These are phyloP conservation scores for Pachycephus smyrnensis DNA, from an alignment of 2,888 invertebrate species.

Conservation along the genomic window DNA sequence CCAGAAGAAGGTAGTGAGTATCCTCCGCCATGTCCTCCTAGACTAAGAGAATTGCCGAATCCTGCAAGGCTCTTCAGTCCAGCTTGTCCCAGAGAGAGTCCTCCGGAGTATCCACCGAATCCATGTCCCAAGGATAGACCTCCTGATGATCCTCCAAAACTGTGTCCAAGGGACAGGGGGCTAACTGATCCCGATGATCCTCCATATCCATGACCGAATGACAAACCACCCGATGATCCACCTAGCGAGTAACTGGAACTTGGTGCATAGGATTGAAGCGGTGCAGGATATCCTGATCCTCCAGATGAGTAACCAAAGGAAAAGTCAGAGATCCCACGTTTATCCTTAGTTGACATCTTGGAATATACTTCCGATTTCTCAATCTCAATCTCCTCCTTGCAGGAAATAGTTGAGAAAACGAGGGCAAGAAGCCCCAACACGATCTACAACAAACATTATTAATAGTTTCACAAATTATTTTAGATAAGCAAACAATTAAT, in stretches of 20 bases:
- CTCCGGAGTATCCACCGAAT: slow-evolving; percentile 23
- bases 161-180: slow-evolving; percentile 1
- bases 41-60: slow-evolving; percentile 24
- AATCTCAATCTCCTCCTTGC: slow-evolving; percentile 29
- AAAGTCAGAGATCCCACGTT: slow-evolving; percentile 56
- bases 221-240: slow-evolving; percentile 33
- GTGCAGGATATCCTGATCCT: slow-evolving; percentile 31
- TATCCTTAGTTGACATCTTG: slow-evolving; percentile 45
- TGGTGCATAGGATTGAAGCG: slow-evolving; percentile 25
- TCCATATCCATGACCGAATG: slow-evolving; percentile 30
- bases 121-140: slow-evolving; percentile 3
- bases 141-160: slow-evolving; percentile 19
- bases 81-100: slow-evolving; percentile 28
- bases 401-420: slow-evolving; percentile 39
- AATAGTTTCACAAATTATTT: not conserved
- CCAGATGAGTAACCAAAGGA: slow-evolving; percentile 42
- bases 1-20: slow-evolving; percentile 27
- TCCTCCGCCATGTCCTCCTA: slow-evolving; percentile 20
- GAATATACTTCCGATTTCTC: slow-evolving; percentile 5
- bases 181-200: slow-evolving; percentile 3
- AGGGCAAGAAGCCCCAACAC: slow-evolving; percentile 48
- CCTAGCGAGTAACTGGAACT: slow-evolving; percentile 31
- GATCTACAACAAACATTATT: slow-evolving; percentile 39
- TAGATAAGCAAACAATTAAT: not conserved
- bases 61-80: slow-evolving; percentile 30